Base-by-base conservation (phyloP, 2,113 vertebrate species). In the Gambusia holbrooki region DNA sequence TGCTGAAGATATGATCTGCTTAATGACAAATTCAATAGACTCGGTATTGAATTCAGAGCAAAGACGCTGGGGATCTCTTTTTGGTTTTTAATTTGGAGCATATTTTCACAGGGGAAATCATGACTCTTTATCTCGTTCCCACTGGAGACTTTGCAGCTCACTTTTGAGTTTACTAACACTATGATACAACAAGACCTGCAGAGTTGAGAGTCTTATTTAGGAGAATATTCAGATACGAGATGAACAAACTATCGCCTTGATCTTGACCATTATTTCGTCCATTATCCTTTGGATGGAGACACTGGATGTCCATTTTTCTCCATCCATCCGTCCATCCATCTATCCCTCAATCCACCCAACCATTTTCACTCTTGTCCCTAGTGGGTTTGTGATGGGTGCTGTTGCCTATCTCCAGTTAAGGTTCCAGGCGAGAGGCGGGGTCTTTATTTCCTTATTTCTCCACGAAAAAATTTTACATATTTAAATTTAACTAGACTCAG, bases 101-200 rank as follows among this genome's bases (percentile, higher is more conserved):
- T 89, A 84, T 92, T 92, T 91, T 80, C 92, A 89, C 92, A 82
- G 83, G 92, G 92, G 93, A 94, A 93, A 94, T 94, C 86, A 94
- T 81, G 79, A 82, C 72, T 92, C 77, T 87, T 90, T 86, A 90
- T 93, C 75, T 72, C 65, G 1, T 70, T 85, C 81, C 87, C 88
- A 83, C 83, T 74, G 84, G 88, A 90, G 88, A 92, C 69, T 62
- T 85, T 54, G 40, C 66, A 54, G 67, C 76, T 79, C 54, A 65
- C 71, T 75, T 79, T 87, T 76, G 60, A 93, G 92, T 94, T 94
- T 94, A 94, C 91, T 89, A 94, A 94, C 90, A 93, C 79, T 33
- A 8, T 19, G 28, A 33, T 72, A 54, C 77, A 91, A 88, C 69
- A 71, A 76, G 83, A 88, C 85, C 84, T 83, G 33, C 77, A 82